Conservation (phyloP, 53 echinoderm and acorn worm genomes). For the Holothuria scabra region DNA sequence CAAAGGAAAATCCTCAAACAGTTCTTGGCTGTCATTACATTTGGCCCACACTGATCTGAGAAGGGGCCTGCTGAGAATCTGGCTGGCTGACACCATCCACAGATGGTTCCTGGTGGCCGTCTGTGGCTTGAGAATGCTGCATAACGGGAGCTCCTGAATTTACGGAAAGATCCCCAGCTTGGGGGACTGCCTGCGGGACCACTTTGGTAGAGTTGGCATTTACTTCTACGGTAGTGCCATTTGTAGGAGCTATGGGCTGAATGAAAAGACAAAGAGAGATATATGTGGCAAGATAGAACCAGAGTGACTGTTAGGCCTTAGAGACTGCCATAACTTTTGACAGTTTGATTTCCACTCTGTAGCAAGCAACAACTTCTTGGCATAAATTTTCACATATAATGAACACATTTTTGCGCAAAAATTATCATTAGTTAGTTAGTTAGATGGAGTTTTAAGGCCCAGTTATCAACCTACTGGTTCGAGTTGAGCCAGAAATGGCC, state of each 20-base stretch:
- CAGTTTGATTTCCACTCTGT: too few species aligned
- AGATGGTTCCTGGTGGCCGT: not conserved
- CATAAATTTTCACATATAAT: too few species aligned
- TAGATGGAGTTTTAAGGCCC: too few species aligned
- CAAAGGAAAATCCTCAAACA: too few species aligned
- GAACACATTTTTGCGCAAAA: too few species aligned
- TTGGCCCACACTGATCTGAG: conserved; percentile 22
- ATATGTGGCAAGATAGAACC: too few species aligned
- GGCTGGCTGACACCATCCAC: not conserved
- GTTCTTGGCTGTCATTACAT: not conserved
- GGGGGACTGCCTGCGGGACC: not conserved
- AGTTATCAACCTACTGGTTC: too few species aligned
- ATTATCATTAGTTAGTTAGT: too few species aligned
- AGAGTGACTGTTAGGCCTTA: too few species aligned
- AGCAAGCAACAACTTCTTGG: too few species aligned
- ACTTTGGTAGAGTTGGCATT: conserved; percentile 28
- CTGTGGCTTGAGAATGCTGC: conserved; percentile 26
- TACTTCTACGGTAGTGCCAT: conserved; percentile 19
- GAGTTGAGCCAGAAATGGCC: too few species aligned
- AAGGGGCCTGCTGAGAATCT: not conserved
- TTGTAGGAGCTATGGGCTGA: not conserved
- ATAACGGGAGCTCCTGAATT: conserved; percentile 31
- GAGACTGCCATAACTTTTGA: too few species aligned
- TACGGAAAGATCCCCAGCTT: conserved; percentile 17
- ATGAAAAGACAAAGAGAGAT: not conserved